These are phyloP conservation scores for Subacronicta megacephala DNA, from an alignment of 2,888 invertebrate genomes.

Conservation along the genomic window DNA sequence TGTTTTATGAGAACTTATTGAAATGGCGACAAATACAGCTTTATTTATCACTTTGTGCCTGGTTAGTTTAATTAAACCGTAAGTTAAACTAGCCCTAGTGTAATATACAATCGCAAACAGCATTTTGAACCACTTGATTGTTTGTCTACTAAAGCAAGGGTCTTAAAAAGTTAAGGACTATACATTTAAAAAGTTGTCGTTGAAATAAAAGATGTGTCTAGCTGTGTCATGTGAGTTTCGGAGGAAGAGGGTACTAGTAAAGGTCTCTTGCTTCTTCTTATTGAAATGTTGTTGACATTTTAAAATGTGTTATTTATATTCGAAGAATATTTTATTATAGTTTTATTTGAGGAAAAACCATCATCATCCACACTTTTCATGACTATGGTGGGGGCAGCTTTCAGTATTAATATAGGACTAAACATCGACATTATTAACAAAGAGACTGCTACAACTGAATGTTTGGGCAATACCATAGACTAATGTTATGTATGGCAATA, in stretches of 20 bases:
- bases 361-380: too few species aligned
- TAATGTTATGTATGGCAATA: too few species aligned
- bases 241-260: constrained; percentile 38
- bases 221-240: constrained; percentile 16
- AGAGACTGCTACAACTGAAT: too few species aligned
- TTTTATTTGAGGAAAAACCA: background rate
- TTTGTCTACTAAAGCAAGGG: constrained; percentile 17
- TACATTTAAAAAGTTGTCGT: constrained; percentile 18
- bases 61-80: constrained; percentile 7
- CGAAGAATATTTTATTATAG: too few species aligned
- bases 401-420: too few species aligned
- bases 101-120: constrained; percentile 2
- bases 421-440: too few species aligned
- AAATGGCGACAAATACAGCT: constrained; percentile 15
- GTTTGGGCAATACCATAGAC: too few species aligned
- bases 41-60: constrained; percentile 11
- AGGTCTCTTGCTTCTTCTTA: constrained; percentile 47
- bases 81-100: background rate
- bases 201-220: constrained; percentile 25
- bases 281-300: constrained; percentile 42
- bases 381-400: too few species aligned
- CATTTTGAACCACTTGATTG: background rate
- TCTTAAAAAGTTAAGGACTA: constrained; percentile 24
- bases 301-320: too few species aligned
- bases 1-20: constrained; percentile 20